phyloP scores from a whole-genome alignment of 1,140 invertebrate genomes.

The Sinonovacula constricta region DNA sequence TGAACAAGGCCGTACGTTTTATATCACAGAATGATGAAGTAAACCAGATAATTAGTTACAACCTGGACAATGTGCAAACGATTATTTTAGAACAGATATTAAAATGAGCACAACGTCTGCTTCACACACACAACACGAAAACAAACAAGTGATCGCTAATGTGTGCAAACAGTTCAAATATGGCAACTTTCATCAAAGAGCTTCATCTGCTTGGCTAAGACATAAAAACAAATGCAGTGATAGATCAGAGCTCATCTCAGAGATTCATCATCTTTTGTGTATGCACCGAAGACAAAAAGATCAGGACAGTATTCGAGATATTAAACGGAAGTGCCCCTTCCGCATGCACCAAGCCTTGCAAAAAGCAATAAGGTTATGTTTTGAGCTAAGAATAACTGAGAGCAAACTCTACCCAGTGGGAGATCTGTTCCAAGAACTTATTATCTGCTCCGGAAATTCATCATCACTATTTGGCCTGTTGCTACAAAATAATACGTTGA shows the following conservation, averaged over 20 bases:
- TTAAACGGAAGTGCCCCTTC: not conserved
- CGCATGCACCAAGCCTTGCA: slow-evolving; percentile 15
- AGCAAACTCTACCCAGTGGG: slow-evolving; percentile 45
- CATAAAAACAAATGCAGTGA: too few species aligned
- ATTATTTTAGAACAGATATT: too few species aligned
- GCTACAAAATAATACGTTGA: not conserved
- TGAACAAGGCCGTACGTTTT: too few species aligned
- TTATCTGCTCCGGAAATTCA: slow-evolving; percentile 30
- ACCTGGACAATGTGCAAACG: too few species aligned
- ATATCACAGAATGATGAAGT: too few species aligned
- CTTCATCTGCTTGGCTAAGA: too few species aligned
- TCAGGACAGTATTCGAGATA: not conserved
- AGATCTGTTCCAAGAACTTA: slow-evolving; percentile 45
- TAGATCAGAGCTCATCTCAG: slow-evolving; percentile 31
- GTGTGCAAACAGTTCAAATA: too few species aligned
- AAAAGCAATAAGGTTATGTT: slow-evolving; percentile 32
- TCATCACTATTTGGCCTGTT: slow-evolving; percentile 39
- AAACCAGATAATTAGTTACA: too few species aligned
- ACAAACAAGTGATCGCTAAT: too few species aligned
- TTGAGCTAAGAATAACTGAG: slow-evolving; percentile 29
- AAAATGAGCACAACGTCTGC: too few species aligned
- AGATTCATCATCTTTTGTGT: slow-evolving; percentile 22
- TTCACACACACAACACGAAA: too few species aligned
- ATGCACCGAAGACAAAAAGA: slow-evolving; percentile 13
- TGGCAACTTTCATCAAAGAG: too few species aligned